Conservation (phyloP, 2,888 invertebrate species). For the Bhutanitis thaidina region DNA sequence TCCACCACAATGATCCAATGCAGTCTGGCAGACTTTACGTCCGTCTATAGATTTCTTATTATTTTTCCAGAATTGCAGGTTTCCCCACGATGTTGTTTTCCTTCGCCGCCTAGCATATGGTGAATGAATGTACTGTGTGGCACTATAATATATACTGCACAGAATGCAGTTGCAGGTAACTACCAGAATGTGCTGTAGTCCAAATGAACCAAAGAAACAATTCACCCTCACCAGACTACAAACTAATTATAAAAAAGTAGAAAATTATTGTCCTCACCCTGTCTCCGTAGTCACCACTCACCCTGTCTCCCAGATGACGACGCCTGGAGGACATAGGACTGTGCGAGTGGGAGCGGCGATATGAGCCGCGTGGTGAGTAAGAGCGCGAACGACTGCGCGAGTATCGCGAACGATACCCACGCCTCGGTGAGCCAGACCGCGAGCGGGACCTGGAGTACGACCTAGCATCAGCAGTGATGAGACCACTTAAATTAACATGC, state of each 20-base stretch:
- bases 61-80: too few relatives aligned
- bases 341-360: slow-evolving; percentile 84
- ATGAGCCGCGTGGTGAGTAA: slow-evolving; percentile 81
- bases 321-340: slow-evolving; percentile 91
- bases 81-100: too few relatives aligned
- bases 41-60: too few relatives aligned
- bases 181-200: too few relatives aligned
- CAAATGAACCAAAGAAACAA: too few relatives aligned
- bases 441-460: slow-evolving; percentile 62
- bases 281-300: slow-evolving; percentile 47
- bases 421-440: slow-evolving; percentile 80
- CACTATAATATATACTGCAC: too few relatives aligned
- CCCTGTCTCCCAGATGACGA: slow-evolving; percentile 88
- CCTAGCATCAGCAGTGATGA: slow-evolving; percentile 15
- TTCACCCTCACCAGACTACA: slow-evolving; percentile 8
- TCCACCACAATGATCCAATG: too few relatives aligned
- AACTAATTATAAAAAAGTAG: slow-evolving; percentile 7
- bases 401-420: slow-evolving; percentile 76
- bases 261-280: slow-evolving; percentile 20
- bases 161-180: too few relatives aligned
- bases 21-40: too few relatives aligned
- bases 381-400: slow-evolving; percentile 84
- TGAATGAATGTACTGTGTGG: too few relatives aligned
- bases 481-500: slow-evolving; percentile 14
- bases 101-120: too few relatives aligned